Evolutionary conservation across 2,888 invertebrate genomes (phyloP), one percentile per base, ranked within the genome.

Genomic region (Polydrusus cervinus): DNA sequence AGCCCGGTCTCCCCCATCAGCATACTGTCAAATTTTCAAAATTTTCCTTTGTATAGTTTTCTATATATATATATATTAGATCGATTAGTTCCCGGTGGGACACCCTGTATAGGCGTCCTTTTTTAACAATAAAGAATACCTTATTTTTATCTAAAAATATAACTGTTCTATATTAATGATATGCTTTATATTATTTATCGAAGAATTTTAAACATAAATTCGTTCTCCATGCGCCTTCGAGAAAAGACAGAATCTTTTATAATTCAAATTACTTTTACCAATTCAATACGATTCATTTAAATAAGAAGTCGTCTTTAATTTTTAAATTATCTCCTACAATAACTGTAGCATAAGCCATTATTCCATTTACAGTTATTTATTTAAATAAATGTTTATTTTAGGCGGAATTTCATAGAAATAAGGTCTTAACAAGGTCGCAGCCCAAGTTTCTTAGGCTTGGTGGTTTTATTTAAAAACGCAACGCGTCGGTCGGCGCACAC

Each of bases 311-410:
- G 2, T 34, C 1, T 25, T 25, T 25, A 25, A 25, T 25, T 25
- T 25, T 25, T 25, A 25, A 25, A 57, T 57, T 57, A 57, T 57
- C 57, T 38, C 14, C 14, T 7, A 60, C 57, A 60, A 38, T 38
- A 25, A 25, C n/a, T n/a, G 40, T 11, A 60, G 10, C 38, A 16
- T 38, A 60, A 60, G 25, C 18, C 57, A 60, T 60, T 60, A 60
- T 60, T 38, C 18, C 14, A 60, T 60, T 60, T 60, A 60, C 57
- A 18, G 57, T 60, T 60, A 60, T 60, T 60, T 38, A 60, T 60
- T 60, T 60, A 60, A 60, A 60, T 60, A 47, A 47, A 16, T 47
- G 1, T 47, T 47, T 47, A n/a, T 47, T 13, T 8, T 43, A 13
- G 16, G 8, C 6, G 47, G 47, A 47, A 13, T 47, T 47, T 14